phyloP scores from a whole-genome alignment of 2,888 invertebrate genomes.

The Gerris lacustris region DNA sequence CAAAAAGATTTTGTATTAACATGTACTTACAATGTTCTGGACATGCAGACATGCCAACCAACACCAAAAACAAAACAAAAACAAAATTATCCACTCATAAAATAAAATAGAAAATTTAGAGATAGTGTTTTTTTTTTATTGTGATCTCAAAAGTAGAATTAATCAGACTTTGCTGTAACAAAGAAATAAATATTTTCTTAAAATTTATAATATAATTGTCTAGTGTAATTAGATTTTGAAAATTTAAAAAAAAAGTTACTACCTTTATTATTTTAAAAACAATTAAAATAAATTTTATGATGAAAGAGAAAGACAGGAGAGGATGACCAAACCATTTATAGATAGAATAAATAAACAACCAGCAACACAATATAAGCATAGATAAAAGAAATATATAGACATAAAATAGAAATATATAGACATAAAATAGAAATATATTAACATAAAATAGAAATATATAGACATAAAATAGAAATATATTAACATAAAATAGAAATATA shows the following conservation, averaged over 20 bases:
- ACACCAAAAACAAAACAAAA: conserved; percentile 25
- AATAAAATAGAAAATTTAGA: conserved; percentile 5
- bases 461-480: conserved; percentile 7
- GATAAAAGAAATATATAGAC: conserved; percentile 8
- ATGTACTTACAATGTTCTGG: conserved; percentile 31
- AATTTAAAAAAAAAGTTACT: too few species aligned
- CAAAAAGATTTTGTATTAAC: background rate
- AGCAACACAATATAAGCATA: conserved; percentile 4
- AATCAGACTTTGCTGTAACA: too few species aligned
- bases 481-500: background rate
- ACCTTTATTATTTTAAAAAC: too few species aligned
- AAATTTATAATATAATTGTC: too few species aligned
- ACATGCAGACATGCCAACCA: conserved; percentile 29
- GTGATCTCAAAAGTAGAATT: background rate
- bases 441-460: background rate
- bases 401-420: background rate
- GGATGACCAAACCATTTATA: conserved; percentile 12
- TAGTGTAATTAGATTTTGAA: too few species aligned
- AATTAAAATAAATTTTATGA: too few species aligned
- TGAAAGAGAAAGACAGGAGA: too few species aligned
- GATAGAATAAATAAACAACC: background rate
- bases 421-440: conserved; percentile 8
- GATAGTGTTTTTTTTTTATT: conserved; percentile 10
- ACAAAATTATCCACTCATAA: conserved; percentile 15
- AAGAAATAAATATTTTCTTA: too few species aligned